phyloP scores from a whole-genome alignment of 1,140 invertebrate species.

The Tetraneura akinire region DNA sequence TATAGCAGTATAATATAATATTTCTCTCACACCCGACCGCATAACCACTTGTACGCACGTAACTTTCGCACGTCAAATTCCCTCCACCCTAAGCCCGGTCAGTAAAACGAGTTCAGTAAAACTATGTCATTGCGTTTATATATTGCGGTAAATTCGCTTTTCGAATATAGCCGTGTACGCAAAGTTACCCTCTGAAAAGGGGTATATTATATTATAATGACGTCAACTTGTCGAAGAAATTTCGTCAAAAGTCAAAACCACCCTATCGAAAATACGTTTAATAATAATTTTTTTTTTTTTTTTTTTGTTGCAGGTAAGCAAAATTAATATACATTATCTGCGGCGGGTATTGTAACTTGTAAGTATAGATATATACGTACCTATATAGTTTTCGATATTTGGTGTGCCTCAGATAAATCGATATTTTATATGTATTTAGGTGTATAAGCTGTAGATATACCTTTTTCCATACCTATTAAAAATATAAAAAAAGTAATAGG shows the following conservation, averaged over 20 bases:
- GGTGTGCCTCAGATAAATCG: no score
- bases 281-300: not conserved
- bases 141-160: not conserved
- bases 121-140: not conserved
- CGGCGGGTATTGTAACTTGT: no score
- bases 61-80: not conserved
- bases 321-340: no score
- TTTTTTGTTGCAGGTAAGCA: conserved; percentile 21
- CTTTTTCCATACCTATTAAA: no score
- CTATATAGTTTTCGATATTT: no score
- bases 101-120: not conserved
- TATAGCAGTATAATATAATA: not conserved
- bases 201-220: not conserved
- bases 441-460: no score
- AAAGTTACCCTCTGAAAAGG: no score
- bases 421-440: no score
- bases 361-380: no score
- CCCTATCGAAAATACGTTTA: not conserved
- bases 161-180: not conserved
- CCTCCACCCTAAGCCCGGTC: not conserved
- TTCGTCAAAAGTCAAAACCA: no score
- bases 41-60: not conserved
- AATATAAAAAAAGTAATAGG: no score
- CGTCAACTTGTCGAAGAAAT: not conserved
- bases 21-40: not conserved